Evolutionary conservation across 1,140 invertebrate genomes (phyloP).

Genomic region (Eueides isabella): DNA sequence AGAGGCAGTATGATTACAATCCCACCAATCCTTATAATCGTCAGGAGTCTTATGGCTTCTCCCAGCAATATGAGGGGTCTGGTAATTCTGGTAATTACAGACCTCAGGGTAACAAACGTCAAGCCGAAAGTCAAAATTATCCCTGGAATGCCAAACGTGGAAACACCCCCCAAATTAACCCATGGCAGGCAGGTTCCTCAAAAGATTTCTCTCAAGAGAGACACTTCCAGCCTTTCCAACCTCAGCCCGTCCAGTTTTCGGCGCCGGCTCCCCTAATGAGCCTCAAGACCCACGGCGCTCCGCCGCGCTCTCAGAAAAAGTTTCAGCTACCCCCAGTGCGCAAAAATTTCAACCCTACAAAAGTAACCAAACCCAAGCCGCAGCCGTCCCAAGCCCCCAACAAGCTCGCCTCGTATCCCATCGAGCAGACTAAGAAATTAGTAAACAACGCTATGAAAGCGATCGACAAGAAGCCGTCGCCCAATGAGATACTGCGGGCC

Average conservation of each 20-base stretch:
- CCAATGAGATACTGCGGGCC: constrained; percentile 40
- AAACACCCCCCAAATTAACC: constrained; percentile 29
- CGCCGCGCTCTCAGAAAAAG: constrained; percentile 3
- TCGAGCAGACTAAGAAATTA: constrained; percentile 31
- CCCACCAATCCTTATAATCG: constrained; percentile 33
- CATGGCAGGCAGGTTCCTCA: constrained; percentile 25
- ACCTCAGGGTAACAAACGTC: constrained; percentile 42
- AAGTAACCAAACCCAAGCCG: constrained; percentile 47
- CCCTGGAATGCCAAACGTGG: constrained; percentile 39
- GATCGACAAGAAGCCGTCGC: neutral
- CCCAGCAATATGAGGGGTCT: constrained; percentile 38
- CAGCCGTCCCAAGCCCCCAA: constrained; percentile 22
- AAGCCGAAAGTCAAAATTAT: constrained; percentile 32
- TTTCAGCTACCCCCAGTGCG: constrained; percentile 18
- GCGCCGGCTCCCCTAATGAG: constrained; percentile 13
- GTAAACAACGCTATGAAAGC: constrained; percentile 12
- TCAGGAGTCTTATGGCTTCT: constrained; percentile 26
- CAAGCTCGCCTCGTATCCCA: constrained; percentile 36
- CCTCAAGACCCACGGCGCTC: neutral
- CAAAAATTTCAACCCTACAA: constrained; percentile 44
- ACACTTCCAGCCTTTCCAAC: neutral
- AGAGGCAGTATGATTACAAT: constrained; percentile 51
- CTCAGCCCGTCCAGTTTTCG: constrained; percentile 15
- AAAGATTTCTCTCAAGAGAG: constrained; percentile 10
- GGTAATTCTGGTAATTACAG: constrained; percentile 26